Percentiles rank a stretch among this genome's conserved stretches.
Conservation (phyloP, 2,113 vertebrate genomes). For the Pandion haliaetus region DNA sequence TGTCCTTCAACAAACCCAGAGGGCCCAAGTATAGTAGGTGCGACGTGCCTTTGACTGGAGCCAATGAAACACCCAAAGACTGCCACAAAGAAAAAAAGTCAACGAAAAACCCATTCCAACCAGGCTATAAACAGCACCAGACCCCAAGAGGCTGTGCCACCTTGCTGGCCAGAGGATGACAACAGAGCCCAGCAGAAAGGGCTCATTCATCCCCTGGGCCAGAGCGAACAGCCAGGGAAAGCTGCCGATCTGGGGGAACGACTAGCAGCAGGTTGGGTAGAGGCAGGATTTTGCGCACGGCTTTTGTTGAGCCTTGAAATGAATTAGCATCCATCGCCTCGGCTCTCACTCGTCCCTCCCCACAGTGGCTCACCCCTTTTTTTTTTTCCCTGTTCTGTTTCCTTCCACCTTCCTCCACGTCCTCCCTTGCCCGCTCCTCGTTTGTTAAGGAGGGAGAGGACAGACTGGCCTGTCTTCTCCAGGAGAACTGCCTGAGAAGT, state of each 20-base stretch:
- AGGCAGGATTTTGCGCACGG: constrained; percentile 8
- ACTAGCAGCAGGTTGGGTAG: not conserved
- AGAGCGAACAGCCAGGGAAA: not conserved
- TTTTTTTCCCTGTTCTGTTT: not conserved
- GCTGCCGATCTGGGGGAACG: not conserved
- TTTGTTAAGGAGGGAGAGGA: not conserved
- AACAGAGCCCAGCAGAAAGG: constrained; percentile 44
- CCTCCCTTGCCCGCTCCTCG: not conserved
- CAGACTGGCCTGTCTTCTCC: not conserved
- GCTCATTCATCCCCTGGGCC: constrained; percentile 17
- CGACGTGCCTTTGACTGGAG: not conserved
- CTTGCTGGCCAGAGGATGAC: not conserved
- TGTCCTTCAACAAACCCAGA: not conserved
- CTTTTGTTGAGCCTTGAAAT: not conserved
- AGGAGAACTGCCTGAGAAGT: not conserved
- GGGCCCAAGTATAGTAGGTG: not conserved
- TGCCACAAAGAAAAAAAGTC: not conserved
- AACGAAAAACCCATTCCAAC: not conserved
- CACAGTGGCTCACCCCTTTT: accelerated
- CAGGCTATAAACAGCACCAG: constrained; percentile 10
- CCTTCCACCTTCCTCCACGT: not conserved
- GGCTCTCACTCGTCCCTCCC: not conserved
- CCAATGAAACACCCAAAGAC: not conserved
- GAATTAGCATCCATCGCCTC: not conserved
- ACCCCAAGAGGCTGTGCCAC: not conserved